Conservation (phyloP, 2,888 invertebrate species). For the Microplitis manilae region DNA sequence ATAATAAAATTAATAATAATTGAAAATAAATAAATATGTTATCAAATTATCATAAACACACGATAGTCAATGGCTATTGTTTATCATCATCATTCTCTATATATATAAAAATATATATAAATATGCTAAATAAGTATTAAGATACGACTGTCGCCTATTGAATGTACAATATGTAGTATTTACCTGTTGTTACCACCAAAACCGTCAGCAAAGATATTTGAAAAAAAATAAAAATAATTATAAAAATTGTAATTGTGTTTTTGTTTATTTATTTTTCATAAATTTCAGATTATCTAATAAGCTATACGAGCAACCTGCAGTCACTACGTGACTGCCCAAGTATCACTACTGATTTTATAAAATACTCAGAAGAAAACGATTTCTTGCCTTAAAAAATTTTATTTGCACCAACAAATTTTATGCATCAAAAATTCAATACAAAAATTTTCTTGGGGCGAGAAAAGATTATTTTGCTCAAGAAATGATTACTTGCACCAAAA, state of each 20-base stretch:
- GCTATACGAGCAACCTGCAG: no score
- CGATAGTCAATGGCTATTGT: conserved; percentile 51
- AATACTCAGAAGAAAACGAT: no score
- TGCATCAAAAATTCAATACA: no score
- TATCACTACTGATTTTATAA: no score
- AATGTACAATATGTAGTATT: conserved; percentile 73
- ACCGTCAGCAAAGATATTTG: conserved; percentile 71
- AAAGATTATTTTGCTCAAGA: no score
- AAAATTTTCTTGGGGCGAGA: no score
- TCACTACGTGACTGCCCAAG: no score
- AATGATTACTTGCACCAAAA: no score
- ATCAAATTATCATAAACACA: conserved; percentile 42
- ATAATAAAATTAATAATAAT: conserved; percentile 33
- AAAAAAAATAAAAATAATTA: conserved; percentile 57
- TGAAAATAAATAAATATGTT: conserved; percentile 37
- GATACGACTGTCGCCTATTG: conserved; percentile 72
- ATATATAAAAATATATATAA: conserved; percentile 44
- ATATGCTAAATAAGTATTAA: conserved; percentile 64
- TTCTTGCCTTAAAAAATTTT: no score
- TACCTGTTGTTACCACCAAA: conserved; percentile 72
- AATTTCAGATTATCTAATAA: background rate
- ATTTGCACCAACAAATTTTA: no score
- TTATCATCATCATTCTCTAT: conserved; percentile 48
- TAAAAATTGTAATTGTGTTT: conserved; percentile 69
- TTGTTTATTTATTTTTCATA: conserved; percentile 37